Evolutionary conservation across 2,797 vertebrate genomes (phyloP).

Genomic region (Enteromius paludinosus): DNA sequence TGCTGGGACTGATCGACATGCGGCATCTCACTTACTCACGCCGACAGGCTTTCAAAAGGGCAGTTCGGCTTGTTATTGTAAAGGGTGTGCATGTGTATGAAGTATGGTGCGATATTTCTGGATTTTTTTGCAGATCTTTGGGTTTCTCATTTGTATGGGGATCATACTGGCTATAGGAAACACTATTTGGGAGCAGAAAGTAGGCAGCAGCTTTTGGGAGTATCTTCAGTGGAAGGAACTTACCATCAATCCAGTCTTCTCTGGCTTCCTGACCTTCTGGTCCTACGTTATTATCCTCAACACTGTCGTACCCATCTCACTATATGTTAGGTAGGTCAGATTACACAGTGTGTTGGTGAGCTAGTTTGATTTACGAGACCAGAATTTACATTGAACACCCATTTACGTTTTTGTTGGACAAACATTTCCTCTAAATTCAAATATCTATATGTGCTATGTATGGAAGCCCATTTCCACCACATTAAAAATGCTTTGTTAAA

Average conservation of each 20-base stretch:
- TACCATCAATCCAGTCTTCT: slow-evolving; percentile 71
- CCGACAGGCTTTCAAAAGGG: slow-evolving; percentile 35
- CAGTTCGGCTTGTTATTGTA: slow-evolving; percentile 26
- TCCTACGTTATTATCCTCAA: slow-evolving; percentile 84
- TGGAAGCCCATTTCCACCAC: background rate
- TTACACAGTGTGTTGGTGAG: background rate
- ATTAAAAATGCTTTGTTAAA: background rate
- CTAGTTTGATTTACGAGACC: background rate
- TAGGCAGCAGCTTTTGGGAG: slow-evolving; percentile 72
- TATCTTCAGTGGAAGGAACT: slow-evolving; percentile 72
- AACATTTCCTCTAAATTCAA: background rate
- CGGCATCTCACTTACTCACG: slow-evolving; percentile 41
- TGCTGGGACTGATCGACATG: slow-evolving; percentile 31
- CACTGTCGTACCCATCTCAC: slow-evolving; percentile 83
- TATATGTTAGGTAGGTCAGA: slow-evolving; percentile 80
- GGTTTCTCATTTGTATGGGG: slow-evolving; percentile 80
- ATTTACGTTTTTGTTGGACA: too few species aligned
- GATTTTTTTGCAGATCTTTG: slow-evolving; percentile 77
- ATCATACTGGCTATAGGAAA: slow-evolving; percentile 80
- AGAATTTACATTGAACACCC: background rate
- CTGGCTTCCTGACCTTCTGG: slow-evolving; percentile 84
- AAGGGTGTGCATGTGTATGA: background rate
- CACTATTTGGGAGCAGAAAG: slow-evolving; percentile 78
- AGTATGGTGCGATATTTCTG: background rate
- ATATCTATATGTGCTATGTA: background rate